Percentiles rank a stretch among this genome's conserved stretches.
phyloP scores from a whole-genome alignment of 2,888 invertebrate genomes.

The Limnephilus marmoratus region DNA sequence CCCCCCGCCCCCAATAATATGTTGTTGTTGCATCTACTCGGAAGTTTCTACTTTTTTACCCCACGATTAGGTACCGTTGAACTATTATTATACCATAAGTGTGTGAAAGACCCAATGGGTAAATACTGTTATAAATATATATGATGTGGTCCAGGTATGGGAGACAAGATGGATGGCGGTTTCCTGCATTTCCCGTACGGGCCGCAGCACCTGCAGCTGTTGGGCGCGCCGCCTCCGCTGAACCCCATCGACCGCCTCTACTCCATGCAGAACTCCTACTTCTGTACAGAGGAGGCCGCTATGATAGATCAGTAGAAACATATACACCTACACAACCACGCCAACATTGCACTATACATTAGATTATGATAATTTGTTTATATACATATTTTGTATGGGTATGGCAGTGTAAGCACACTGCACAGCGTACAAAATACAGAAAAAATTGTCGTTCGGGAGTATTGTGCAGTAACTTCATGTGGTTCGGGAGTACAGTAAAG shows the following conservation, averaged over 20 bases:
- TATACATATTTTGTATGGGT: not conserved
- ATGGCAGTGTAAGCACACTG: not conserved
- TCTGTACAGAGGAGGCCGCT: constrained; percentile 81
- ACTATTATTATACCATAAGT: no score
- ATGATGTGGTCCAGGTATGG: constrained; percentile 59
- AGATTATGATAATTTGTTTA: not conserved
- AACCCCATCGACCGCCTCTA: constrained; percentile 98
- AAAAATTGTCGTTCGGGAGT: no score
- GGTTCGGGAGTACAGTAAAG: no score
- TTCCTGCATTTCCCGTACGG: constrained; percentile 79
- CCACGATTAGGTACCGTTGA: no score
- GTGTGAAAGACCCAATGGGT: no score
- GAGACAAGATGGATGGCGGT: constrained; percentile 83
- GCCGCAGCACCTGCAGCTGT: constrained; percentile 70
- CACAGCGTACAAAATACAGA: no score
- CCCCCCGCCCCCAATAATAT: no score
- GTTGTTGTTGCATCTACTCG: no score
- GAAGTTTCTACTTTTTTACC: no score
- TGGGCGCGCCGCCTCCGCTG: constrained; percentile 79
- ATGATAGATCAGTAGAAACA: constrained; percentile 55
- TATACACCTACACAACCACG: not conserved
- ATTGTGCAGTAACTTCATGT: no score
- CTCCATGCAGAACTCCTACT: constrained; percentile 98
- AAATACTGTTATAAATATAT: not conserved
- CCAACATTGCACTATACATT: not conserved